phyloP scores from a whole-genome alignment of 2,888 invertebrate genomes.

The Mesoligia furuncula region DNA sequence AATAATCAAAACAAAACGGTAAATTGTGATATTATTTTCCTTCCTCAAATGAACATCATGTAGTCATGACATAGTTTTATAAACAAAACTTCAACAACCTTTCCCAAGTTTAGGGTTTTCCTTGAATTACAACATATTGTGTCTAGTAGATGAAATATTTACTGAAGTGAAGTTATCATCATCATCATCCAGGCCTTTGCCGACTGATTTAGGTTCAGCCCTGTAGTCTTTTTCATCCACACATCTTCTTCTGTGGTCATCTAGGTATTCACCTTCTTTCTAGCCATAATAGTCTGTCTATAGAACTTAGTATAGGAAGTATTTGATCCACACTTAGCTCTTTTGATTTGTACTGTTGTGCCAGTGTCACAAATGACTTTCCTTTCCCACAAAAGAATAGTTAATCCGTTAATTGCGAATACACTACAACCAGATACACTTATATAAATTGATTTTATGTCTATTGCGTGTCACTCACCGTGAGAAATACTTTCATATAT shows the following conservation, averaged over 20 bases:
- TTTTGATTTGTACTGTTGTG: not conserved
- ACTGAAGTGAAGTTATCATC: not conserved
- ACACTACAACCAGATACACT: conserved; percentile 8
- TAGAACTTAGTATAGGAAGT: not conserved
- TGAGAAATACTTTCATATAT: conserved; percentile 50
- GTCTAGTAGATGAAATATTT: not conserved
- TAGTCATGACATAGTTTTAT: not conserved
- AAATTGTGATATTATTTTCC: conserved; percentile 32
- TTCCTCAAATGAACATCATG: conserved; percentile 18
- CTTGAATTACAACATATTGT: not conserved
- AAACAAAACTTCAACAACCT: conserved; percentile 19
- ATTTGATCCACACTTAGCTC: not conserved
- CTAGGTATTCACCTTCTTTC: not conserved
- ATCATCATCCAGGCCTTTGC: not conserved
- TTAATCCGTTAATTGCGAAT: conserved; percentile 25
- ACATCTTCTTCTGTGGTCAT: not conserved
- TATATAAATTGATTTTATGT: conserved; percentile 40
- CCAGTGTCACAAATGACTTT: not conserved
- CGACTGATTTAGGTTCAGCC: not conserved
- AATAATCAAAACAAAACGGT: conserved; percentile 26
- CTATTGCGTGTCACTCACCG: conserved; percentile 40
- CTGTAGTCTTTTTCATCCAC: not conserved
- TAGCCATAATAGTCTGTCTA: no score
- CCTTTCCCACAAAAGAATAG: conserved; percentile 32
- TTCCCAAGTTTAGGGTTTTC: not conserved